Conservation (phyloP, 2,113 vertebrate genomes). For the Tamias sibiricus region DNA sequence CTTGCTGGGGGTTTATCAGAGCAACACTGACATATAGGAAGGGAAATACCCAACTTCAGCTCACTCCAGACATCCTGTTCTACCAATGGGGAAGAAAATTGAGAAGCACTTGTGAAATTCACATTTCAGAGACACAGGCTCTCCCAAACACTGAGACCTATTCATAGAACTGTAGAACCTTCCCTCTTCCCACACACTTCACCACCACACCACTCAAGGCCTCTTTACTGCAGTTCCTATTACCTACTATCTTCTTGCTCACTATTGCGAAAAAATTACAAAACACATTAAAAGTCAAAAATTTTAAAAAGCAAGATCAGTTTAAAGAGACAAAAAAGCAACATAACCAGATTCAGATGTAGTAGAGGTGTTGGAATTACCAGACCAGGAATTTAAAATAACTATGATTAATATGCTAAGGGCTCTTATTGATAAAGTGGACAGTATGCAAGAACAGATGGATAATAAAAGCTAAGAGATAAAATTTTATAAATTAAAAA, state of each 20-base stretch:
- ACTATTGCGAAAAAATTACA: not conserved
- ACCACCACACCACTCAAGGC: not conserved
- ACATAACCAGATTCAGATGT: not conserved
- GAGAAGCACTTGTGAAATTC: not conserved
- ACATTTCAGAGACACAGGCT: not conserved
- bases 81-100: not conserved
- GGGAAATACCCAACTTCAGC: not conserved
- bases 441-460: not conserved
- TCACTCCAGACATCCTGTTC: not conserved
- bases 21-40: no score
- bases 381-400: not conserved
- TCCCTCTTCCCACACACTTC: no score
- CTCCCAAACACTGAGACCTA: not conserved
- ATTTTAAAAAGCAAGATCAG: not conserved
- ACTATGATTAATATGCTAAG: not conserved
- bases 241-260: not conserved
- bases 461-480: not conserved
- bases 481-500: conserved; percentile 18
- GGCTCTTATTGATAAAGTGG: not conserved
- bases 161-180: not conserved
- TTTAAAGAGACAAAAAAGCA: not conserved
- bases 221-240: not conserved
- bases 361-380: not conserved
- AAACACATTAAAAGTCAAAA: not conserved
- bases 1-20: not conserved